Base-by-base conservation (phyloP, 1,140 invertebrate species). In the Nasonia vitripennis region DNA sequence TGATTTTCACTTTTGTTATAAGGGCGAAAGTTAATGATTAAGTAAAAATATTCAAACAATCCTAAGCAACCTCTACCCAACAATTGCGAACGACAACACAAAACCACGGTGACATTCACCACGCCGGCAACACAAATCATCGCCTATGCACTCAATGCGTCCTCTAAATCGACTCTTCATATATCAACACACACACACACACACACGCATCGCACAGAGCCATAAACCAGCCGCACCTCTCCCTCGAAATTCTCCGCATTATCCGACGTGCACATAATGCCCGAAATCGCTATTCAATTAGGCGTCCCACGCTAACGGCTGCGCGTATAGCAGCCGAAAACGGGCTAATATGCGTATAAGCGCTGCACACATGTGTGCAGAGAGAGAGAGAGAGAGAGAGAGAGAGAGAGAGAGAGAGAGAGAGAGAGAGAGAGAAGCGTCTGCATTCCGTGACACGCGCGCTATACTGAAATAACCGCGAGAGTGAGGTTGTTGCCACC, bases 401-500 rank as follows among this genome's bases (percentile, higher is more conserved):
- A 34, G 48, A 31, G 70, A 48, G 41, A 73, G 20, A 45, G 71
- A 20, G 70, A 48, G 41, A 73, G 20, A 45, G 71, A 20, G 51
- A 77, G 80, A 34, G 48, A 31, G 70, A 48, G 41, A 73, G 20
- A 45, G 71, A 20, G 51, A 77, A 73, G 78, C 86, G 87, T 89
- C 89, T 87, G 88, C 90, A 90, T 90, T 90, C 88, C 90, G 86
- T 89, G 89, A 91, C 89, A 91, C 89, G 88, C 88, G 87, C 90
- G 82, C 86, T 88, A 86, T 84, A 91, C 90, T 88, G 89, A 91
- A 92, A 92, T 92, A 92, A 91, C 91, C 88, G 78, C 23, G 70
- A 20, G 70, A 20, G 20, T 73, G 89, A 92, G 91, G 91, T 92
- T 92, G 89, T 91, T 92, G 91, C 91, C 84, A 89, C 89, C 88